These are phyloP conservation scores for Saccopteryx bilineata DNA, from an alignment of 2,113 vertebrate species.

Conservation along the genomic window DNA sequence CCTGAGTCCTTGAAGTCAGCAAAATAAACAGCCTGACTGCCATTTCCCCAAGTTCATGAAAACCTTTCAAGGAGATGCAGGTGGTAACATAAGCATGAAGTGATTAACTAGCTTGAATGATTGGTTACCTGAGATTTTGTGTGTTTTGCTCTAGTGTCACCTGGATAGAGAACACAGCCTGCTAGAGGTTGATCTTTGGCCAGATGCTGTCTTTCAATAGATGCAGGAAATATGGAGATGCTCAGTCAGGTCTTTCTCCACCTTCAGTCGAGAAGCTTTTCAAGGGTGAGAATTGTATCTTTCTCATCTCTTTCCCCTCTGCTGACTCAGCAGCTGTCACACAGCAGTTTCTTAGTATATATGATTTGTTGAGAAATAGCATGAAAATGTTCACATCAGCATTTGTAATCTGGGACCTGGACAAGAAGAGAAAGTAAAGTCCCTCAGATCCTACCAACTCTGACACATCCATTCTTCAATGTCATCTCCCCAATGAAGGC, in stretches of 20 bases:
- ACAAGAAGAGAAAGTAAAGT: neutral
- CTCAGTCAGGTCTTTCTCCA: neutral
- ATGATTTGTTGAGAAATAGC: neutral
- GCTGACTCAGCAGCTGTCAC: neutral
- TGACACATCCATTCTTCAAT: neutral
- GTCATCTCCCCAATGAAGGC: neutral
- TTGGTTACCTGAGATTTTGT: neutral
- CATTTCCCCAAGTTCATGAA: neutral
- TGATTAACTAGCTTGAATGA: neutral
- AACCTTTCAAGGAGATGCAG: neutral
- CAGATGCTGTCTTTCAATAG: neutral
- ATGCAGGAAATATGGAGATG: neutral
- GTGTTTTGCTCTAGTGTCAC: neutral
- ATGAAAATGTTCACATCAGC: neutral
- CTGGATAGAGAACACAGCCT: neutral
- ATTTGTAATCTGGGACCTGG: neutral
- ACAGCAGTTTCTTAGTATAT: neutral
- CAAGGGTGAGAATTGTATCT: neutral
- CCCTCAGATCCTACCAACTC: neutral
- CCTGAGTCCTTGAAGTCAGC: neutral
- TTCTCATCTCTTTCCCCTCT: neutral
- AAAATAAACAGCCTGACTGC: slow-evolving; percentile 33
- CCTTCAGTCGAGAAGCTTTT: slow-evolving; percentile 15
- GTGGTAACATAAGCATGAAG: neutral
- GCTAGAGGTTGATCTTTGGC: neutral